Base-by-base conservation (phyloP, 2,113 vertebrate genomes). In the Barnardius zonarius region DNA sequence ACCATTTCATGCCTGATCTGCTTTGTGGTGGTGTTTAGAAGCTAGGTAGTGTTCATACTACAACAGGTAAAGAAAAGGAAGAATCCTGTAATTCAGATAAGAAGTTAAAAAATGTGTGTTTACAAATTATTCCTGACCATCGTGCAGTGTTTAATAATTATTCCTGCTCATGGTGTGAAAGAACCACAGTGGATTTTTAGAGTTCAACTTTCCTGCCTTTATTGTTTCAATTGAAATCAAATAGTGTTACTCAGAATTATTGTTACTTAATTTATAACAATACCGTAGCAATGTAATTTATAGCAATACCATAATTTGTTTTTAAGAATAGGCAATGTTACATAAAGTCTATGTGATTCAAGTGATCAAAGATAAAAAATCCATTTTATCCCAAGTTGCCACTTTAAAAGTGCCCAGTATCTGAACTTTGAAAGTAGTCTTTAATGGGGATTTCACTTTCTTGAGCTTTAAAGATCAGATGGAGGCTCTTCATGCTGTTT, bases 1-100 rank as follows among this genome's bases (percentile, higher is more conserved):
- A 98, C 98, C 98, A 98, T 99, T 99, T 99, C 98, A 98, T 99
- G 98, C 98, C 98, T 98, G 98, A 98, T 98, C 97, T 98, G 97
- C 97, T 97, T 96, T 97, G 97, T 97, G 95, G 97, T 97, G 96
- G 98, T 98, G 98, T 98, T 98, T 98, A 98, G 97, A 98, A 97
- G 92, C 90, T 92, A 98, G 95, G 96, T 96, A 97, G 95, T 84
- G 93, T 97, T 98, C 96, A 90, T 96, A 96, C 96, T 93, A 97
- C 95, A 97, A 94, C 97, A 98, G 98, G 98, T 98, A 97, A 97
- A 98, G 96, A 86, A 92, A 94, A 92, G 82, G 91, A 95, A 95
- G 82, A 92, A 86, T 81, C 54, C 72, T 79, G 18, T 86, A 92
- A 95, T 95, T 95, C 74, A 43, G 22, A 82, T 78, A 74, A 93